Evolutionary conservation across 2,113 vertebrate species (phyloP).

Genomic region (Osmerus mordax): DNA sequence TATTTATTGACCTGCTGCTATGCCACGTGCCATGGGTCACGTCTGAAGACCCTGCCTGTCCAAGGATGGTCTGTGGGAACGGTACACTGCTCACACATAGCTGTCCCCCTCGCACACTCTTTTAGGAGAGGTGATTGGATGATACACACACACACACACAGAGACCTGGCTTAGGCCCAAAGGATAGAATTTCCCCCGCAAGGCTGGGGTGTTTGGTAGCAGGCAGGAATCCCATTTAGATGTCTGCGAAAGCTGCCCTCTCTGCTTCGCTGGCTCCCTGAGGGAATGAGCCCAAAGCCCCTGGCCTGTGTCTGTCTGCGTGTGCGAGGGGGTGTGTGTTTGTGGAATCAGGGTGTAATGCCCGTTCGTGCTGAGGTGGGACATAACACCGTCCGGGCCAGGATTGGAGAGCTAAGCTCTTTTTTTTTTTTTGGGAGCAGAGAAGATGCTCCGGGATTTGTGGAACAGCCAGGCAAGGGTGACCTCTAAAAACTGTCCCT

Average conservation of each 20-base stretch:
- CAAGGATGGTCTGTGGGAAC: background rate
- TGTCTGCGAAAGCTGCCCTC: slow-evolving; percentile 43
- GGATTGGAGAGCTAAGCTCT: slow-evolving; percentile 2
- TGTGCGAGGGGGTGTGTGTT: background rate
- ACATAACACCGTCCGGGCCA: background rate
- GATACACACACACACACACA: slow-evolving; percentile 10
- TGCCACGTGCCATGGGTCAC: too few species aligned
- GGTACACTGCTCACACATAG: background rate
- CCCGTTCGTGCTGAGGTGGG: slow-evolving; percentile 16
- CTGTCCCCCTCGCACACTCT: background rate
- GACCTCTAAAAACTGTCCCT: background rate
- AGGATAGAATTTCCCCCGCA: slow-evolving; percentile 43
- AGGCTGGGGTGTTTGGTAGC: slow-evolving; percentile 32
- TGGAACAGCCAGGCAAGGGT: background rate
- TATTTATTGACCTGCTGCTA: slow-evolving; percentile 20
- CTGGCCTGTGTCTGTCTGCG: slow-evolving; percentile 33
- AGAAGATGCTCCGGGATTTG: background rate
- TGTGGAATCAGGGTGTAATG: slow-evolving; percentile 26
- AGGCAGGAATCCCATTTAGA: slow-evolving; percentile 48
- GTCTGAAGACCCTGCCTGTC: too few species aligned
- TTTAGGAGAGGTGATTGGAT: background rate
- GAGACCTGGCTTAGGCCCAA: slow-evolving; percentile 10
- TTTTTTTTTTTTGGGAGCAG: background rate
- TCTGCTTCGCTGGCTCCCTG: slow-evolving; percentile 26
- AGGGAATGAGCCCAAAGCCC: slow-evolving; percentile 35